Evolutionary conservation across 2,113 vertebrate species (phyloP), one percentile per base, ranked within the genome.

Genomic region (Trichomycterus rosablanca): DNA sequence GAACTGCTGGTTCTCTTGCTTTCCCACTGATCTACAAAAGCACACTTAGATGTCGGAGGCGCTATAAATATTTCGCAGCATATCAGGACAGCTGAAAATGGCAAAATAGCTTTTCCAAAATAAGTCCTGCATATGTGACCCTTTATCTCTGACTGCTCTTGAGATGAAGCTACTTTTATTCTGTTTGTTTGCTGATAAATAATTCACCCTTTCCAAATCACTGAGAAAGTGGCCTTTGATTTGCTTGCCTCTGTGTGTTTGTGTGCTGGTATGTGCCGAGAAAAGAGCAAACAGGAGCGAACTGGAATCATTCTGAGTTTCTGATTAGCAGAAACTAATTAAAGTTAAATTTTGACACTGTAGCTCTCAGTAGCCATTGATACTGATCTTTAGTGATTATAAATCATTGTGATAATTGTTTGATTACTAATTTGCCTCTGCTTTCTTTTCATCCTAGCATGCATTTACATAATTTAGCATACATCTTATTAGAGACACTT

Each of bases 141-240:
- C n/a, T 39, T 40, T 49, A 40, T 46, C 14, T 44, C 39, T 48
- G 15, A 32, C 54, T 20, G 32, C 32, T 3, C 45, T 18, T 12
- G 34, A 54, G 26, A 53, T 46, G 57, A 63, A 45, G 64, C 45
- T 16, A 26, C 43, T 37, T 35, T 50, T 30, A 22, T 39, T 63
- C 57, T 67, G 53, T 63, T 58, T 63, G 37, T 61, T 48, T 63
- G 39, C 59, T 63, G 2, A 58, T 72, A 53, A 61, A 67, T 62
- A 58, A 67, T 72, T 67, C 46, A 48, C 43, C 16, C 44, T 53
- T 19, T 23, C 26, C 52, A 67, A 58, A 72, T 53, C 58, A 30
- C 18, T 32, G 26, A 39, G 23, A 52, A 49, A 35, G 68, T 66
- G 51, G 30, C 37, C 44, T 12, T 28, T 51, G 58, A 66, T 30